Base-by-base conservation (phyloP, 2,797 vertebrate species). In the Halcyon leucocephala region DNA sequence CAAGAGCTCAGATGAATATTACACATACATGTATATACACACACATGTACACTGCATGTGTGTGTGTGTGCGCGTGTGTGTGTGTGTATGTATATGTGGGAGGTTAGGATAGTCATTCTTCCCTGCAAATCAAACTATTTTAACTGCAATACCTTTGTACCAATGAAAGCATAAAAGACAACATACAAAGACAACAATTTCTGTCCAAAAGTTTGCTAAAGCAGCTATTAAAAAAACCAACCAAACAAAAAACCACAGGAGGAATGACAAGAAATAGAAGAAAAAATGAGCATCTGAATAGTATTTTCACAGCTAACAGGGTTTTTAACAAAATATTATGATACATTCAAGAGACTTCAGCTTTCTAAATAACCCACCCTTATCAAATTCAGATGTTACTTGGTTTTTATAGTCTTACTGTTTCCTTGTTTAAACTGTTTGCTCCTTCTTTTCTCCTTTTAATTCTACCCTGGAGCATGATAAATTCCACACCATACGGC, bases 11-110 rank as follows among this genome's bases (percentile, higher is more conserved):
- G 25, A 69, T 9, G 3, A 31, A 24, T 20, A 29, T 64, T 49
- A 60, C 3, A 35, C 4, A 6, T 14, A 82, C 0, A 2, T 20
- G 26, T 6, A n/a, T 11, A 71, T 49, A 60, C 3, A 35, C 4
- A 6, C 12, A 82, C 0, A 2, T 20, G 26, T 6, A n/a, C 16
- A 31, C 31, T 33, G 29, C 21, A 24, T n/a, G 31, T 31, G 37
- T 37, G 37, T 11, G 41, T 21, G 10, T 14, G 20, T 28, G 15
- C 37, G 37, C 10, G 37, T 10, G 10, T 37, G 37, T 10, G 29
- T 31, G 10, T 21, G 29, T 41, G 15, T 28, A 9, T 62, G 18
- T 39, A 55, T 21, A 58, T 11, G 65, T 6, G 17, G 6, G 19
- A 85, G 6, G 21, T 41, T 57, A 76, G 17, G 37, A 26, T 3